phyloP scores from a whole-genome alignment of 2,888 invertebrate genomes.

The Athalia cordata region DNA sequence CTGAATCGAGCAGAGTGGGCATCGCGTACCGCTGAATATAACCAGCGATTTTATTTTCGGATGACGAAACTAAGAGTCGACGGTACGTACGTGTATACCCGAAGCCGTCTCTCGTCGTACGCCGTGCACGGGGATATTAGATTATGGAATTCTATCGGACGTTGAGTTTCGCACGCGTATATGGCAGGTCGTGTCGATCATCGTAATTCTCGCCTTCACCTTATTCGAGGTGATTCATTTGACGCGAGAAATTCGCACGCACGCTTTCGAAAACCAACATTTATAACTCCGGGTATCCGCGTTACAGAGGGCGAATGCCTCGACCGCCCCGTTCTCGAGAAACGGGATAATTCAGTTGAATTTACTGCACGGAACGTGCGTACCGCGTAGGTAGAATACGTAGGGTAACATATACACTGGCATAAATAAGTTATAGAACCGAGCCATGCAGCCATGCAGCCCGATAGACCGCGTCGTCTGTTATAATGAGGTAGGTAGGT shows the following conservation, averaged over 20 bases:
- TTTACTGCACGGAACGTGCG: slow-evolving; percentile 31
- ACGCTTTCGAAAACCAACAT: background rate
- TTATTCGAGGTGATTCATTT: too few species aligned
- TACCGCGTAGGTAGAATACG: background rate
- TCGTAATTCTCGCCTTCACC: background rate
- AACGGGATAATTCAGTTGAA: slow-evolving; percentile 37
- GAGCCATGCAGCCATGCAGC: slow-evolving; percentile 36
- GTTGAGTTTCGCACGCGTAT: background rate
- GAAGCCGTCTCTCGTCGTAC: slow-evolving; percentile 24
- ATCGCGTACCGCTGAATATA: background rate
- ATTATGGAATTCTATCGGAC: slow-evolving; percentile 37
- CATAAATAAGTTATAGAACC: slow-evolving; percentile 33
- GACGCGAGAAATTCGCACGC: background rate
- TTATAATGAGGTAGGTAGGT: slow-evolving; percentile 30
- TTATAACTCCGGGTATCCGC: background rate
- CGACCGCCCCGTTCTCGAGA: background rate
- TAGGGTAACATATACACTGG: background rate
- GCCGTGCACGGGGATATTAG: slow-evolving; percentile 21
- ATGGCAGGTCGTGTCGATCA: slow-evolving; percentile 22
- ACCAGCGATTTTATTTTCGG: too few species aligned
- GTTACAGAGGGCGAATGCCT: too few species aligned
- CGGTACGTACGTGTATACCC: slow-evolving; percentile 52
- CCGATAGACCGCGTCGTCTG: slow-evolving; percentile 31
- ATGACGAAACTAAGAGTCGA: slow-evolving; percentile 42
- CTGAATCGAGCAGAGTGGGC: background rate